These are phyloP conservation scores for Papilio elwesi DNA, from an alignment of 2,888 invertebrate genomes.

Conservation along the genomic window DNA sequence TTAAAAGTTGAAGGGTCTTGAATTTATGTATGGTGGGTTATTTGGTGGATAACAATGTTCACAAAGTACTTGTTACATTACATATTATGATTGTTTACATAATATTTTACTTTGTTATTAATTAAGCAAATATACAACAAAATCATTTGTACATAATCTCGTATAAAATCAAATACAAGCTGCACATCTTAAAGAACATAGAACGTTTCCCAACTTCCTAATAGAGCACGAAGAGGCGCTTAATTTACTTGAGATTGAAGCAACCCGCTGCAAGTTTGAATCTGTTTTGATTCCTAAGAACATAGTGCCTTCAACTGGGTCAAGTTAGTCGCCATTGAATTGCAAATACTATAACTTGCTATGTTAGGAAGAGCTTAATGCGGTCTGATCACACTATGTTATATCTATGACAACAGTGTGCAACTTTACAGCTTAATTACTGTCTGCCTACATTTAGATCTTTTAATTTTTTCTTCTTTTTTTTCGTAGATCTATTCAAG, in stretches of 20 bases:
- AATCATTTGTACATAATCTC: not conserved
- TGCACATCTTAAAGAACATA: constrained; percentile 15
- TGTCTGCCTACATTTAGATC: not conserved
- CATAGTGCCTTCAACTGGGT: constrained; percentile 36
- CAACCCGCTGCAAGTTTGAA: constrained; percentile 37
- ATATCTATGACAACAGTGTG: not conserved
- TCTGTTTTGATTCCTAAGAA: constrained; percentile 41
- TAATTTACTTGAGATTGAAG: constrained; percentile 39
- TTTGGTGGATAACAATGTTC: too few relatives aligned
- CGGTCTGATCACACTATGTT: not conserved
- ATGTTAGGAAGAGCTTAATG: constrained; percentile 27
- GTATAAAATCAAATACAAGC: constrained; percentile 14
- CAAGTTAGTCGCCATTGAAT: constrained; percentile 39
- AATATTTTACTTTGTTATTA: too few relatives aligned
- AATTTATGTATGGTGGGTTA: too few relatives aligned
- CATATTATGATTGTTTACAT: too few relatives aligned
- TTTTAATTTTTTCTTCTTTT: too few relatives aligned
- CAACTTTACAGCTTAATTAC: constrained; percentile 3
- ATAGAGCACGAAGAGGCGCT: constrained; percentile 38
- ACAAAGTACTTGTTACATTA: too few relatives aligned
- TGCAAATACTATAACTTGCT: constrained; percentile 39
- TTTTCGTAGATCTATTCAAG: too few relatives aligned
- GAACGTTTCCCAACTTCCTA: constrained; percentile 34
- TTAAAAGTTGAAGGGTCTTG: not conserved
- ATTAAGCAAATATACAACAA: too few relatives aligned